Base-by-base conservation (phyloP, 2,113 vertebrate genomes). In the Onychostoma macrolepis region DNA sequence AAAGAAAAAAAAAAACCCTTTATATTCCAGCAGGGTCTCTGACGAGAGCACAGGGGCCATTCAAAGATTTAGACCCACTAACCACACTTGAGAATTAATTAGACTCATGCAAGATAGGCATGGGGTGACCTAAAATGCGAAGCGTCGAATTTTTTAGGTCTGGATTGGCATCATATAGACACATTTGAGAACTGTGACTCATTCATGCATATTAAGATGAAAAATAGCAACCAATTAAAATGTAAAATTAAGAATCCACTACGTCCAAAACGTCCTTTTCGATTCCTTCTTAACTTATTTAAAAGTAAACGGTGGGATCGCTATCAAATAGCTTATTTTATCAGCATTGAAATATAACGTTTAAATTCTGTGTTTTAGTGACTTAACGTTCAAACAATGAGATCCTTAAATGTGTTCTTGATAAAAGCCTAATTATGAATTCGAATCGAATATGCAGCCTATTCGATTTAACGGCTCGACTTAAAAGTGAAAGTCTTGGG, bases 11-110 rank as follows among this genome's bases (percentile, higher is more conserved):
- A 94, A 94, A 94, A 91, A n/a, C n/a, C 91, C 93, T 94, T 93
- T 94, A 94, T 96, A 96, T 97, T 96, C 96, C 97, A 94, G 89
- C 94, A 96, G 95, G 95, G 95, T 94, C 94, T 95, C 95, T 94
- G 94, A 95, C 95, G 90, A 92, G 92, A 93, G 91, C 94, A 91
- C 87, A 91, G 93, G 90, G 89, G 88, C 92, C 93, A 93, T 94
- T 96, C 95, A 95, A 94, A 92, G 79, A 63, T 74, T 76, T 69
- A 82, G 87, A 89, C 92, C 91, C 93, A 91, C 90, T 93, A 95
- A 95, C 95, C 94, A 96, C 93, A 96, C 94, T 89, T 94, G 94
- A 94, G 95, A 93, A 95, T 96, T 96, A 96, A 96, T 96, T 96
- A 78, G 76, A 96, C 94, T 93, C 95, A 95, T 94, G 94, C 94